Base-by-base conservation (phyloP, 2,113 vertebrate species). In the Amphiprion percula region DNA sequence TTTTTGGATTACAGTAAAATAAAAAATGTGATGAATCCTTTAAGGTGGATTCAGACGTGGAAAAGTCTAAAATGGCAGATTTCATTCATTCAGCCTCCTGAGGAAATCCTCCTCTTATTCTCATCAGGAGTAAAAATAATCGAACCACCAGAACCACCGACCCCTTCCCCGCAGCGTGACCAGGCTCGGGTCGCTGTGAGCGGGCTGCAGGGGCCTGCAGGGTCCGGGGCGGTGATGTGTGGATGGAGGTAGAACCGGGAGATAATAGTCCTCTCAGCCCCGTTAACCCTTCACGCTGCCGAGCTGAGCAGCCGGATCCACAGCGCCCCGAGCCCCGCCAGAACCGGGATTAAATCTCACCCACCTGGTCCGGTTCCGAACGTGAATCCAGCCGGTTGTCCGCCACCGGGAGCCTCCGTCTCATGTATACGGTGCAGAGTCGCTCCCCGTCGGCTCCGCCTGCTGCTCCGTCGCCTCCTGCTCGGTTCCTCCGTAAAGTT, bases 401-500 rank as follows among this genome's bases (percentile, higher is more conserved):
- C 66, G 59, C 69, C 79, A 74, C 49, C 58, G 80, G 77, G 70
- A 78, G 78, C 53, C 87, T 9, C 17, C 53, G 84, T 74, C 49
- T 87, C 69, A 44, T 81, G 80, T 83, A 83, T 74, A 68, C 75
- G 52, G 71, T 10, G 26, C 79, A 85, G 53, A 71, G 55, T 55
- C 9, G 61, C 74, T 61, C 67, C 28, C 79, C 67, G 77, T 49
- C 33, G 68, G 77, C 17, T 77, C 33, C 4, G 83, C 74, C 77
- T 37, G 33, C 54, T 0, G 56, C 30, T 30, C 30, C 30, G 30
- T 30, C 4, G 83, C 74, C 77, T 37, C 7, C 54, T 0, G 56
- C 79, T 83, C 15, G 1, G 65, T 68, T 72, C 83, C 2, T 30
- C 30, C 58, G 76, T 82, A 80, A 91, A 91, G 82, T 90, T 90